Conservation (phyloP, 2,888 invertebrate genomes). For the Drosophila paranaensis region DNA sequence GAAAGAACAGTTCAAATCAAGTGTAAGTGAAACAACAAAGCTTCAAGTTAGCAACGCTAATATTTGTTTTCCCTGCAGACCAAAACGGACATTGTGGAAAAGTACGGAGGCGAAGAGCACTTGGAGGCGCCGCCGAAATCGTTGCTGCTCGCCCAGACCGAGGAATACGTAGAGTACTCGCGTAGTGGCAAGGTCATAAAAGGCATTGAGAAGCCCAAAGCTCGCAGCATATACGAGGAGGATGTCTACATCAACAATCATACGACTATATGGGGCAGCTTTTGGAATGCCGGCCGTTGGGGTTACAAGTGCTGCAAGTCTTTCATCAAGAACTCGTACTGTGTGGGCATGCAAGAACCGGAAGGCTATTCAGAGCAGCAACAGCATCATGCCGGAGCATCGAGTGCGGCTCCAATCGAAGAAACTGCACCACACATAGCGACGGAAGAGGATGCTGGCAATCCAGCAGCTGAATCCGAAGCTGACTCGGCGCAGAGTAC, state of each 20-base stretch:
- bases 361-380: constrained; percentile 64
- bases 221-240: constrained; percentile 96
- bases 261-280: constrained; percentile 97
- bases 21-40: constrained; percentile 56
- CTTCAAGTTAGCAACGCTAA: not conserved
- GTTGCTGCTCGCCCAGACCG: constrained; percentile 95
- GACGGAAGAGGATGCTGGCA: constrained; percentile 78
- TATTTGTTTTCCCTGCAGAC: constrained; percentile 86
- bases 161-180: constrained; percentile 98
- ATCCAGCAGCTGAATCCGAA: constrained; percentile 62
- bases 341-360: constrained; percentile 75
- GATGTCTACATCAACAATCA: constrained; percentile 97
- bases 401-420: constrained; percentile 9
- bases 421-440: constrained; percentile 30
- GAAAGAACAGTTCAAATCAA: constrained; percentile 94
- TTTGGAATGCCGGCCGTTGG: constrained; percentile 97
- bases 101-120: constrained; percentile 98
- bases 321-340: constrained; percentile 87
- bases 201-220: constrained; percentile 94
- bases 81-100: constrained; percentile 93
- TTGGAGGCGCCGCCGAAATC: constrained; percentile 94
- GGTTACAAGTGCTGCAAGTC: constrained; percentile 98
- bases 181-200: constrained; percentile 94
- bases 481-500: constrained; percentile 47
- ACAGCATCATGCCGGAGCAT: constrained; percentile 17